Conservation (phyloP, 1,140 invertebrate genomes). For the Drosophila varians region DNA sequence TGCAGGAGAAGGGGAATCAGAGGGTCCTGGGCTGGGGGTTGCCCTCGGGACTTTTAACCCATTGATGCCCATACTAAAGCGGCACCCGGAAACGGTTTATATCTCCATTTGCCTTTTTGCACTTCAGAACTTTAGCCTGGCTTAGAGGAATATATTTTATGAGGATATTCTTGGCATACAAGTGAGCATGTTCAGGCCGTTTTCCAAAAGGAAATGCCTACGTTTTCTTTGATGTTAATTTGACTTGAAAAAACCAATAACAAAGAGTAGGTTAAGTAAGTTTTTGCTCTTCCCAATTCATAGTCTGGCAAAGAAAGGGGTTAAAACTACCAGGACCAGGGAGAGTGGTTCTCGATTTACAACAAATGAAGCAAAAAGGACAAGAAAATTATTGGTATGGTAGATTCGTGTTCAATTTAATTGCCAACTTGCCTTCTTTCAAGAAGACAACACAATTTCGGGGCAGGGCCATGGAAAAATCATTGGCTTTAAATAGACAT, state of each 20-base stretch:
- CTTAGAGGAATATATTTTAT: neutral
- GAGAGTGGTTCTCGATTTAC: slow-evolving; percentile 4
- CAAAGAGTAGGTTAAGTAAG: too few relatives aligned
- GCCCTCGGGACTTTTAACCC: slow-evolving; percentile 6
- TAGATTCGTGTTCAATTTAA: slow-evolving; percentile 24
- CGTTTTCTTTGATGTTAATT: neutral
- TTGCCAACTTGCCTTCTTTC: neutral
- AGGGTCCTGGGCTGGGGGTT: neutral
- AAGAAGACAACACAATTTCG: neutral
- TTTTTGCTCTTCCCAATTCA: too few relatives aligned
- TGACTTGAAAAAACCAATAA: too few relatives aligned
- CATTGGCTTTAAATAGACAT: slow-evolving; percentile 9
- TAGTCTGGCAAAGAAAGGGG: too few relatives aligned
- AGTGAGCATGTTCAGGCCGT: neutral
- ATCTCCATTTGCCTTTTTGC: neutral
- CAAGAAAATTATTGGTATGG: slow-evolving; percentile 4
- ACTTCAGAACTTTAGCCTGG: neutral
- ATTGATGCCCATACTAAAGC: neutral
- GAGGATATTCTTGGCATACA: neutral
- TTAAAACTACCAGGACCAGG: neutral
- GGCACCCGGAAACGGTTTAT: neutral
- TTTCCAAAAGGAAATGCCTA: neutral
- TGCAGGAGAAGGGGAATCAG: neutral
- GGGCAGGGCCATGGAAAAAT: neutral
- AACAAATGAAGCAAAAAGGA: slow-evolving; percentile 12